A percentile compares a stretch with the other conserved stretches of the same genome.
Evolutionary conservation across 92 coral and sea anemone genomes (phyloP).

Genomic region (Pocillopora meandrina): DNA sequence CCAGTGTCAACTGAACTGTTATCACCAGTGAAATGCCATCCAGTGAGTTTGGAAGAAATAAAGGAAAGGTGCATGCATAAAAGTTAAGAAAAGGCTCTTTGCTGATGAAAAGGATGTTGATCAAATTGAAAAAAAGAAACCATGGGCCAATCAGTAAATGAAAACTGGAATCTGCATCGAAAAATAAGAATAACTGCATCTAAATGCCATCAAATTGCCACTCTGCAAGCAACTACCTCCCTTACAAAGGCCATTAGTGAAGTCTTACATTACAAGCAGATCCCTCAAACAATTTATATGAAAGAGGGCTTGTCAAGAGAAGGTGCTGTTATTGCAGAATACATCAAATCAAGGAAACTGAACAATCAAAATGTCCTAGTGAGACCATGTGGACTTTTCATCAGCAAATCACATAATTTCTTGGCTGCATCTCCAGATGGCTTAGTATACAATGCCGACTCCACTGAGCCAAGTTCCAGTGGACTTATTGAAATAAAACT

Average conservation of each 20-base stretch:
- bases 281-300: constrained; percentile 40
- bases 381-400: constrained; percentile 47
- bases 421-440: constrained; percentile 69
- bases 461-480: constrained; percentile 13
- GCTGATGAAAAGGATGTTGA: constrained; percentile 37
- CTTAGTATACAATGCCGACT: constrained; percentile 35
- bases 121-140: constrained; percentile 35
- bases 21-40: constrained; percentile 51
- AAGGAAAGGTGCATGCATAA: constrained; percentile 29
- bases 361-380: constrained; percentile 23
- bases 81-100: constrained; percentile 38
- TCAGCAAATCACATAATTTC: constrained; percentile 55
- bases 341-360: constrained; percentile 16
- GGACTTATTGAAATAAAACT: constrained; percentile 40
- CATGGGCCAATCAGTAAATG: background rate
- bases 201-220: constrained; percentile 52
- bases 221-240: constrained; percentile 47
- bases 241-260: constrained; percentile 59
- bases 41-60: constrained; percentile 27
- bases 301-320: constrained; percentile 41
- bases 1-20: constrained; percentile 18
- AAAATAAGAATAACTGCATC: constrained; percentile 64
- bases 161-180: constrained; percentile 44
- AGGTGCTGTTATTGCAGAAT: constrained; percentile 24
- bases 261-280: constrained; percentile 35